phyloP scores from a whole-genome alignment of 2,797 vertebrate genomes.

The Myotis myotis region DNA sequence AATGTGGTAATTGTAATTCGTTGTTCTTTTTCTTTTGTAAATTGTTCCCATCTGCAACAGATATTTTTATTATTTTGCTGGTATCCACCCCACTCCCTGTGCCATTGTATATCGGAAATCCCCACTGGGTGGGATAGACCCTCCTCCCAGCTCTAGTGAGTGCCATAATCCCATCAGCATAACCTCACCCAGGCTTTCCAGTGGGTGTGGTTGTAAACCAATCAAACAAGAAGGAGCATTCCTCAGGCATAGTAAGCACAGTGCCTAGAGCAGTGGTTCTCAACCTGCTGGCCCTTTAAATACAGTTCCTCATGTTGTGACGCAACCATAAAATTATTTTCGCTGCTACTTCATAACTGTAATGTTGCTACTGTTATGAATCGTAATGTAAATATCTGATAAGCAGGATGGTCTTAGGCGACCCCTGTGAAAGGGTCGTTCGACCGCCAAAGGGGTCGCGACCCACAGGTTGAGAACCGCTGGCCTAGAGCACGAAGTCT shows the following conservation, averaged over 20 bases:
- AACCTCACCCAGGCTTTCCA: background rate
- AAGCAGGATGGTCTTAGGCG: too few relatives aligned
- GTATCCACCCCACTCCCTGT: background rate
- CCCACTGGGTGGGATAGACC: background rate
- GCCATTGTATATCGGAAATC: background rate
- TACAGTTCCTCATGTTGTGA: too few relatives aligned
- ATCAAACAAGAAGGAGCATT: background rate
- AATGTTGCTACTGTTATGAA: too few relatives aligned
- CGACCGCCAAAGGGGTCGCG: too few relatives aligned
- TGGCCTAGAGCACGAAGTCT: background rate
- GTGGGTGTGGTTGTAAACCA: background rate
- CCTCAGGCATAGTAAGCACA: background rate
- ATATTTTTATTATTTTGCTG: constrained; percentile 27
- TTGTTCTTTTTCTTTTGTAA: constrained; percentile 39
- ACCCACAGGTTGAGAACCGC: too few relatives aligned
- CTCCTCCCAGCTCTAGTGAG: background rate
- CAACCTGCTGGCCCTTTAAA: too few relatives aligned
- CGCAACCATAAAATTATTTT: too few relatives aligned
- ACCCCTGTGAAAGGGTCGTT: too few relatives aligned
- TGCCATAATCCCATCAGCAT: background rate
- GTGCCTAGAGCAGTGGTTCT: background rate
- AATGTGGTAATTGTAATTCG: constrained; percentile 27
- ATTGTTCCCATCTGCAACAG: constrained; percentile 35
- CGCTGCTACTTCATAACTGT: too few relatives aligned
- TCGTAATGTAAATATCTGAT: too few relatives aligned